phyloP scores from a whole-genome alignment of 2,888 invertebrate species.

The Petrolisthes manimaculis region DNA sequence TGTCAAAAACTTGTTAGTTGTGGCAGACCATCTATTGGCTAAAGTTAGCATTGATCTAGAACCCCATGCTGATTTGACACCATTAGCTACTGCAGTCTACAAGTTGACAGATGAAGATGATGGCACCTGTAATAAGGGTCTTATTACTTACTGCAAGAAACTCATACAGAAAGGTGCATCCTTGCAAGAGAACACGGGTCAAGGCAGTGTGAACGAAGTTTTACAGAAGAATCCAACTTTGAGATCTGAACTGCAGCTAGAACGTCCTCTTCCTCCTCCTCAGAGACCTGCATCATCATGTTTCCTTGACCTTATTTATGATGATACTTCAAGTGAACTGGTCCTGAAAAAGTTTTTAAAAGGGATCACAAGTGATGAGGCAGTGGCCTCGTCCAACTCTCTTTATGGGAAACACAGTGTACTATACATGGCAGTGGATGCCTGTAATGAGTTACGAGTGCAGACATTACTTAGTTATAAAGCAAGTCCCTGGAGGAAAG shows the following conservation, averaged over 20 bases:
- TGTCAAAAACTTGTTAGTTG: background rate
- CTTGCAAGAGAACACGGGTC: conserved; percentile 29
- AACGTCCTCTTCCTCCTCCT: background rate
- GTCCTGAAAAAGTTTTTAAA: conserved; percentile 29
- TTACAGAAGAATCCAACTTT: conserved; percentile 32
- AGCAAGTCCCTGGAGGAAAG: conserved; percentile 50
- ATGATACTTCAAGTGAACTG: background rate
- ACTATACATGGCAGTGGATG: conserved; percentile 48
- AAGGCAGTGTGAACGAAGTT: conserved; percentile 29
- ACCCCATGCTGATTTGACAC: conserved; percentile 47
- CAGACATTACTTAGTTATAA: conserved; percentile 43
- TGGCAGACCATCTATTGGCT: conserved; percentile 34
- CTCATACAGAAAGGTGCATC: conserved; percentile 58
- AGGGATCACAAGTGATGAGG: conserved; percentile 29
- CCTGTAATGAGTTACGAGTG: conserved; percentile 27
- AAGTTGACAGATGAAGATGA: conserved; percentile 33
- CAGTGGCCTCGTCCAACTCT: conserved; percentile 36
- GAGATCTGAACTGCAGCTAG: conserved; percentile 26
- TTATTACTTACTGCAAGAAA: conserved; percentile 53
- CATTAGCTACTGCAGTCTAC: conserved; percentile 54
- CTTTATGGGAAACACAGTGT: conserved; percentile 49
- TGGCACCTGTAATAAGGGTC: conserved; percentile 5
- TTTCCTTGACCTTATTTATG: conserved; percentile 52
- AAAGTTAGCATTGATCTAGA: conserved; percentile 40
- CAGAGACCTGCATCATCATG: conserved; percentile 43